A percentile compares a stretch with the other conserved stretches of the same genome.
Conservation (phyloP, 2,888 invertebrate species). For the Exephanes ischioxanthus region DNA sequence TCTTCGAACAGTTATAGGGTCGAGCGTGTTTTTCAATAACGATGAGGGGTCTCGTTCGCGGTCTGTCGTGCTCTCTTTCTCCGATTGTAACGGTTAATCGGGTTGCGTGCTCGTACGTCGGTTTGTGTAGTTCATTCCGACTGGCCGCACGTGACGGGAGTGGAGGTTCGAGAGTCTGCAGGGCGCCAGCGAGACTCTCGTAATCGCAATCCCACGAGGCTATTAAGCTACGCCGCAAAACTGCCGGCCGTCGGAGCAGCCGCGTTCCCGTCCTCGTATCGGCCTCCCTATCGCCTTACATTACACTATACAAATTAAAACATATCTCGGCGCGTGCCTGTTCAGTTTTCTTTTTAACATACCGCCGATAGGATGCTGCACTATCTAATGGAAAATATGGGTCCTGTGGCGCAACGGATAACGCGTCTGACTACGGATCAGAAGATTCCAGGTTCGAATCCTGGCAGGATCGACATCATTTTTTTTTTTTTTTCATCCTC, state of each 20-base stretch:
- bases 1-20: background rate
- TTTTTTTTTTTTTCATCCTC: background rate
- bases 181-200: slow-evolving; percentile 3
- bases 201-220: slow-evolving; percentile 13
- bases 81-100: slow-evolving; percentile 43
- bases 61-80: slow-evolving; percentile 8
- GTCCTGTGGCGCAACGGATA: slow-evolving; percentile 85
- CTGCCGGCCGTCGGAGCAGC: background rate
- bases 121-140: slow-evolving; percentile 44
- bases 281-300: background rate
- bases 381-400: slow-evolving; percentile 30
- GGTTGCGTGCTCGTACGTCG: slow-evolving; percentile 31
- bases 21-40: slow-evolving; percentile 8
- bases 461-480: slow-evolving; percentile 78
- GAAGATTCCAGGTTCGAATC: slow-evolving; percentile 87
- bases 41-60: background rate
- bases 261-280: slow-evolving; percentile 1
- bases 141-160: slow-evolving; percentile 33
- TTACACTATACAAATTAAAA: background rate
- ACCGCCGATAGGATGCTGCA: background rate
- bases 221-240: background rate
- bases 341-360: background rate
- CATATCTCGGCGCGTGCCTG: slow-evolving; percentile 1
- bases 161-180: slow-evolving; percentile 13
- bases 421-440: slow-evolving; percentile 91